phyloP scores from a whole-genome alignment of 2,888 invertebrate genomes.

The Strigamia crassipes region DNA sequence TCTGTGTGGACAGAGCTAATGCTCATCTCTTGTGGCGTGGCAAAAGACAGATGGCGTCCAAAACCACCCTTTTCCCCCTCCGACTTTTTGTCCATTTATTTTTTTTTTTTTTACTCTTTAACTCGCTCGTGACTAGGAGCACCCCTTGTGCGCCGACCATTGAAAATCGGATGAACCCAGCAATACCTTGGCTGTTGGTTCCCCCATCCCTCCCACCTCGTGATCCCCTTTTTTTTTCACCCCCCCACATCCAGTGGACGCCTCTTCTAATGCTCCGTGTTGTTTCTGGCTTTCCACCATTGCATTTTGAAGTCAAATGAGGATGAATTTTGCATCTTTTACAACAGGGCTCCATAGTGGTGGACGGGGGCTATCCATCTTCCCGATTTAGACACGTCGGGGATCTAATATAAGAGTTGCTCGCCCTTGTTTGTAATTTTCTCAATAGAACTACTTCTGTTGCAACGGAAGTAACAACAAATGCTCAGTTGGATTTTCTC shows the following conservation, averaged over 20 bases:
- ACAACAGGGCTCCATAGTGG: background rate
- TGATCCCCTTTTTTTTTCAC: conserved; percentile 20
- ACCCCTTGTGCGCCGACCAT: background rate
- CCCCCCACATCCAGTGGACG: background rate
- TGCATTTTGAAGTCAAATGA: conserved; percentile 35
- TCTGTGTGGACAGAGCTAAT: conserved; percentile 22
- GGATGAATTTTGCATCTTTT: conserved; percentile 32
- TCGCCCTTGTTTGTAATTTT: background rate
- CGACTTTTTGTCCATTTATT: background rate
- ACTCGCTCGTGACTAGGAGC: conserved; percentile 14
- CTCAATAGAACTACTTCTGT: too few relatives aligned
- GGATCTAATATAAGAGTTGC: background rate
- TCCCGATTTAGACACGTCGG: background rate
- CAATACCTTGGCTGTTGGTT: conserved; percentile 14
- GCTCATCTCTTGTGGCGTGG: conserved; percentile 2
- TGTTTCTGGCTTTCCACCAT: background rate
- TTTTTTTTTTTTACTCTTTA: background rate
- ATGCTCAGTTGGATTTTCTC: too few relatives aligned
- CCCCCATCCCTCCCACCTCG: background rate
- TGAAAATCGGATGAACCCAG: conserved; percentile 21
- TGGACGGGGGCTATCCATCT: conserved; percentile 12
- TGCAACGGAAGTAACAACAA: too few relatives aligned
- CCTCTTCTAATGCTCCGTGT: background rate
- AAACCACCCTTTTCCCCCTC: background rate
- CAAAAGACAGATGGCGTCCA: background rate